Evolutionary conservation across 2,113 vertebrate genomes (phyloP).

Genomic region (Amphilophus citrinellus): DNA sequence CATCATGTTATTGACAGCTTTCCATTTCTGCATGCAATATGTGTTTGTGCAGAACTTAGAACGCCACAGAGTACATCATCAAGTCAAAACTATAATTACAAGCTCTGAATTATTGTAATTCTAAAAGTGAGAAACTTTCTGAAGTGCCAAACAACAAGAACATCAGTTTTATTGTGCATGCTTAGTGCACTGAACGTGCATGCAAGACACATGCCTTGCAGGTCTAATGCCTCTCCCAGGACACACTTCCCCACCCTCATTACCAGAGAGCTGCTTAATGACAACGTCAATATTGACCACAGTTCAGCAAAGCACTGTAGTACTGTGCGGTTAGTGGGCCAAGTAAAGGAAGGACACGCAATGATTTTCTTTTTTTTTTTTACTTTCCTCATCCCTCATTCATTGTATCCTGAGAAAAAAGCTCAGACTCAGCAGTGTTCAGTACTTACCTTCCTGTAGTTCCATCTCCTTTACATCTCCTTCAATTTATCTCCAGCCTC

Average conservation of each 20-base stretch:
- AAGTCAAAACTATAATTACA: constrained; percentile 38
- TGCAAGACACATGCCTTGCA: constrained; percentile 49
- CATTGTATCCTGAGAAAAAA: constrained; percentile 50
- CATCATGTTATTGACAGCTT: constrained; percentile 42
- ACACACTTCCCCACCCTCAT: constrained; percentile 69
- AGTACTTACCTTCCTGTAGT: constrained; percentile 39
- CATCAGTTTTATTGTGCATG: constrained; percentile 30
- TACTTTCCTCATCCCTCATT: constrained; percentile 62
- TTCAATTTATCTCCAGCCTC: constrained; percentile 51
- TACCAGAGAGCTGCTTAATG: constrained; percentile 77
- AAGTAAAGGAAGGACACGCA: constrained; percentile 42
- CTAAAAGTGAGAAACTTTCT: constrained; percentile 51
- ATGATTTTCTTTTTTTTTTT: constrained; percentile 67
- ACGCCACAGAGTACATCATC: constrained; percentile 20
- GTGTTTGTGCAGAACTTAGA: constrained; percentile 4
- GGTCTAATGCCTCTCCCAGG: constrained; percentile 68
- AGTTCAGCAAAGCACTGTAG: constrained; percentile 62
- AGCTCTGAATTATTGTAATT: constrained; percentile 33
- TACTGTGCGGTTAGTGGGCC: constrained; percentile 66
- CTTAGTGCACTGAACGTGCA: constrained; percentile 45
- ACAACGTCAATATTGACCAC: constrained; percentile 79
- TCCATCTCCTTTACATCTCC: constrained; percentile 55
- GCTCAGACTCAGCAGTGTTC: constrained; percentile 62
- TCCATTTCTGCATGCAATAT: constrained; percentile 38
- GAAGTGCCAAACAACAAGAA: constrained; percentile 9